Percentiles rank a stretch among this genome's conserved stretches.
phyloP scores from a whole-genome alignment of 2,888 invertebrate species.

The Synanthedon andrenaeformis region DNA sequence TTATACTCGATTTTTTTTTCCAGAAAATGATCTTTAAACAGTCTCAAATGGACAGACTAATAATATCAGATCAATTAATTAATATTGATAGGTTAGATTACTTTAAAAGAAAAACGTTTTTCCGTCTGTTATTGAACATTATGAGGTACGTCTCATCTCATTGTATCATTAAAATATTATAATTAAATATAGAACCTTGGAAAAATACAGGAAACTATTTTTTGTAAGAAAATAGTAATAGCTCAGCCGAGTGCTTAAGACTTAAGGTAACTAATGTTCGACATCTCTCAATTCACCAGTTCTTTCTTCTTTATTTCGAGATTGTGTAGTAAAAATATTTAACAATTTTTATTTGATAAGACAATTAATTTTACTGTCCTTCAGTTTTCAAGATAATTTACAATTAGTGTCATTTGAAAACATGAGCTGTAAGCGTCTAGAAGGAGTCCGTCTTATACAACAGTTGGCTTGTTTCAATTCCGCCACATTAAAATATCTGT shows the following conservation, averaged over 20 bases:
- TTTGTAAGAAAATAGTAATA: too few relatives aligned
- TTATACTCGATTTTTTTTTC: neutral
- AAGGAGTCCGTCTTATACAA: constrained; percentile 45
- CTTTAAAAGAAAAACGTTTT: constrained; percentile 39
- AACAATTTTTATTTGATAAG: too few relatives aligned
- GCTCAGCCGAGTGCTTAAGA: too few relatives aligned
- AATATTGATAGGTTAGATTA: constrained; percentile 40
- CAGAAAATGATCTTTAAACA: constrained; percentile 40
- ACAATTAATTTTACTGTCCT: too few relatives aligned
- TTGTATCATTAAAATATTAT: too few relatives aligned
- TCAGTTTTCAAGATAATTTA: constrained; percentile 44
- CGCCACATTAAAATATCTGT: constrained; percentile 46
- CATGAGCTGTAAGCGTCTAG: constrained; percentile 39
- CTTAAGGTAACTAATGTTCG: too few relatives aligned
- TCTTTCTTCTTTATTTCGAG: too few relatives aligned
- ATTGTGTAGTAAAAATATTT: too few relatives aligned
- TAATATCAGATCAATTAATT: constrained; percentile 41
- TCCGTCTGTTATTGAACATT: constrained; percentile 31
- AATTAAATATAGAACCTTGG: too few relatives aligned
- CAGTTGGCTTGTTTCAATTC: constrained; percentile 50
- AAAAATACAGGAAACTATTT: too few relatives aligned
- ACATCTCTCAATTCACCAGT: too few relatives aligned
- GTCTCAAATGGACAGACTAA: constrained; percentile 39
- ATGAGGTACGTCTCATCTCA: constrained; percentile 29
- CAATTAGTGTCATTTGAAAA: constrained; percentile 56